Evolutionary conservation across 2,113 vertebrate genomes (phyloP), one percentile per base, ranked within the genome.

Genomic region (Aspidoscelis tigris): DNA sequence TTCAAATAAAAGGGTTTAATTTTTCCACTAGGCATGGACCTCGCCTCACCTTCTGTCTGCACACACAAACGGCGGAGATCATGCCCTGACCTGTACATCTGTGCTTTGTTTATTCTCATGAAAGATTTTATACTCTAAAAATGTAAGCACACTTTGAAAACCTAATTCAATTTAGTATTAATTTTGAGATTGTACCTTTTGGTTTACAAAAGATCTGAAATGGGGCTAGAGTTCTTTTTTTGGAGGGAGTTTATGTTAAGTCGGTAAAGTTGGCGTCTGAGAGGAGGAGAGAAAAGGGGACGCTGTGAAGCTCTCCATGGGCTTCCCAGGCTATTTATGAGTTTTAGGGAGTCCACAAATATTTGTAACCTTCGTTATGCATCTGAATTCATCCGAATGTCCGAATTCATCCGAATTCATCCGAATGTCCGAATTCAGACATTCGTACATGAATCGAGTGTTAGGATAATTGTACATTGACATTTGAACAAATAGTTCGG

Each of bases 131-230:
- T 71, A 33, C 47, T 81, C 5, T 2, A 0, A 70, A 88, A 84
- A 26, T 64, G 16, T 81, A 87, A 75, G 55, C 20, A 7, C 44
- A 0, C 70, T 69, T 84, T 20, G 66, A 55, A 58, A 83, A 80
- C 10, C 68, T 85, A 81, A 87, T 82, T 76, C 64, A 33, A 64
- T 89, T 90, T 90, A 55, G 26, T 71, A 14, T 47, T 89, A 4
- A 26, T 90, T 91, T 85, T 0, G 24, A 78, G 80, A 78, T 41
- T 18, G 41, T 43, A 21, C 18, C 0, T 0, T 39, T 24, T 7
- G 0, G 26, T 87, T 91, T 91, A 79, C 68, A 9, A 7, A 78
- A 72, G 77, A 81, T 76, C 77, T 89, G 86, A 82, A 55, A 76
- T 68, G 84, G 76, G 33, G 61, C 81, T 78, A 82, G 86, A 77